phyloP scores from a whole-genome alignment of 2,113 vertebrate species.

The Machaerirhynchus nigripectus region DNA sequence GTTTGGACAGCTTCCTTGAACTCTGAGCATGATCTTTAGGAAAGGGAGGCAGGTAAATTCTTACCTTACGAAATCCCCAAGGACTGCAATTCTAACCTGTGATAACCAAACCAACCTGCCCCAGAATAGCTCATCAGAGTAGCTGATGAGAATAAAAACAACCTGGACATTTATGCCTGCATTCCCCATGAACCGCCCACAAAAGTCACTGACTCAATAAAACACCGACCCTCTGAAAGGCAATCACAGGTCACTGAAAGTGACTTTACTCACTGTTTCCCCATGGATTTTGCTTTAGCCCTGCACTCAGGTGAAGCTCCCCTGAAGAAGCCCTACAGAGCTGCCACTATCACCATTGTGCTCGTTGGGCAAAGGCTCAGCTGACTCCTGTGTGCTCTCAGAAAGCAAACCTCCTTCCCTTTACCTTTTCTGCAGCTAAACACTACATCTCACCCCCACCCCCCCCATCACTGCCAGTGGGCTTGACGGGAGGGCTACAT shows the following conservation, averaged over 20 bases:
- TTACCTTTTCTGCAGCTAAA: neutral
- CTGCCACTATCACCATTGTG: neutral
- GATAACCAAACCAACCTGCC: neutral
- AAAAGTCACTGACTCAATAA: neutral
- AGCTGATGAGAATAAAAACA: neutral
- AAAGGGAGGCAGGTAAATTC: neutral
- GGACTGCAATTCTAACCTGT: neutral
- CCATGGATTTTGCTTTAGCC: neutral
- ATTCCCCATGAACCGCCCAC: neutral
- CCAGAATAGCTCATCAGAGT: neutral
- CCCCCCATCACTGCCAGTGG: neutral
- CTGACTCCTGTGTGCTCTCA: neutral
- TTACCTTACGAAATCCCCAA: neutral
- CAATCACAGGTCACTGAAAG: neutral
- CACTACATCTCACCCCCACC: neutral
- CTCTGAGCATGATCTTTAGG: neutral
- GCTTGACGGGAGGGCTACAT: neutral
- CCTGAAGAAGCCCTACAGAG: neutral
- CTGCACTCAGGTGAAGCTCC: neutral
- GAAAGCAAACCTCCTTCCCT: neutral
- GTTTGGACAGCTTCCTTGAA: neutral
- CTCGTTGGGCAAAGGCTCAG: neutral
- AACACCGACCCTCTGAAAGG: neutral
- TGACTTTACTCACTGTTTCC: neutral
- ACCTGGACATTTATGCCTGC: neutral